Percentiles rank a stretch among this genome's conserved stretches.
These are phyloP conservation scores for Chroicocephalus ridibundus DNA, from an alignment of 2,113 vertebrate genomes.

Conservation along the genomic window DNA sequence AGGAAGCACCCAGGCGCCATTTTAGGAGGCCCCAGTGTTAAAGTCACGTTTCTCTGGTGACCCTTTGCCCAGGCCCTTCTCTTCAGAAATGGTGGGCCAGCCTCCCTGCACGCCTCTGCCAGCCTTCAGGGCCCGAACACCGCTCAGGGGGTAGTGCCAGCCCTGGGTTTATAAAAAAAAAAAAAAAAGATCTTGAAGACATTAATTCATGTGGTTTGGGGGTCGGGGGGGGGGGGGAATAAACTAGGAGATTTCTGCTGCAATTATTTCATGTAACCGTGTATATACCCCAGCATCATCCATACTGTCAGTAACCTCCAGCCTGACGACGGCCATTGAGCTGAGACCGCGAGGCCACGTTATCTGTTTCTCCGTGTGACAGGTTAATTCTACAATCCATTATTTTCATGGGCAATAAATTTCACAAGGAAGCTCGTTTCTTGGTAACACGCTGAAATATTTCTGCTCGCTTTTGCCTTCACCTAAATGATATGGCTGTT, in stretches of 20 bases:
- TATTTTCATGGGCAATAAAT: slow-evolving; percentile 24
- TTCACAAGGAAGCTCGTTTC: not conserved
- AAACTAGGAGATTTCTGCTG: not conserved
- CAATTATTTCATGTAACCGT: not conserved
- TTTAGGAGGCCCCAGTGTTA: not conserved
- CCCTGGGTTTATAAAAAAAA: not conserved
- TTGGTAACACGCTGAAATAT: not conserved
- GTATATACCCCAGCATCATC: fast-evolving
- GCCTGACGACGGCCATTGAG: not conserved
- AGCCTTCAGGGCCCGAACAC: fast-evolving
- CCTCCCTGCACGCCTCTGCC: fast-evolving
- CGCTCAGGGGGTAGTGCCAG: fast-evolving
- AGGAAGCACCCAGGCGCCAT: not conserved
- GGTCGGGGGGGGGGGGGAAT: no score
- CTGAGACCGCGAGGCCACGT: fast-evolving
- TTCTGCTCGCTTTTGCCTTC: not conserved
- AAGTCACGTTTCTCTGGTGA: not conserved
- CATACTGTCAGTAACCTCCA: not conserved
- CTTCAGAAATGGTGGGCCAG: not conserved
- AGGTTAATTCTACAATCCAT: slow-evolving; percentile 12
- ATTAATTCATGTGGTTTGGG: fast-evolving
- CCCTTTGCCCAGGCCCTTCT: not conserved
- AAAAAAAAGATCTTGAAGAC: not conserved
- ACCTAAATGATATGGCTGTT: not conserved
- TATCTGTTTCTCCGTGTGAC: not conserved